Evolutionary conservation across 2,888 invertebrate species (phyloP).

Genomic region (Pristionchus mayeri): DNA sequence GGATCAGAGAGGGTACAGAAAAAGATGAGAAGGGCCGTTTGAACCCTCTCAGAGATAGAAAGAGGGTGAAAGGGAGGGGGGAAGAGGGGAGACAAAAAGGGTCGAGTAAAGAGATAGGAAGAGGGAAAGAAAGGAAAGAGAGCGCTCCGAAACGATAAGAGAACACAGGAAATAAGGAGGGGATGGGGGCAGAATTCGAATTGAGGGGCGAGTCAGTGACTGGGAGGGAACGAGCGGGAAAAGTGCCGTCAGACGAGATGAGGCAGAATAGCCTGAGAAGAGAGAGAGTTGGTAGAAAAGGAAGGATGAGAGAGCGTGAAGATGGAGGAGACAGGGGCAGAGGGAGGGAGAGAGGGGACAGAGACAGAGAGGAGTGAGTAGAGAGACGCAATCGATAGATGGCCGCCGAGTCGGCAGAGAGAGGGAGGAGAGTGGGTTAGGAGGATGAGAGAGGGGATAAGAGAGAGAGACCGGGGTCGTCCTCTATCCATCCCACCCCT

Average conservation of each 20-base stretch:
- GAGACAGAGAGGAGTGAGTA: conserved; percentile 12
- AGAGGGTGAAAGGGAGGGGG: background rate
- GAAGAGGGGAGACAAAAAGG: conserved; percentile 37
- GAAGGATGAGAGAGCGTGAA: background rate
- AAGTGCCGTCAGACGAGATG: background rate
- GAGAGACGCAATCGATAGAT: conserved; percentile 47
- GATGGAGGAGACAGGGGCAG: background rate
- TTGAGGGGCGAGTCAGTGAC: conserved; percentile 26
- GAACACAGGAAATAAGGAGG: conserved; percentile 40
- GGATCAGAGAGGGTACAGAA: conserved; percentile 12
- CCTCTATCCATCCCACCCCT: conserved; percentile 14
- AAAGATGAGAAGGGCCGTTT: background rate
- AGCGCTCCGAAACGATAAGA: conserved; percentile 7
- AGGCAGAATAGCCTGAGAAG: too few relatives aligned
- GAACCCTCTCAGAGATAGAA: conserved; percentile 26
- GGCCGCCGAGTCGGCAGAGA: background rate
- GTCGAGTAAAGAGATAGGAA: conserved; percentile 32
- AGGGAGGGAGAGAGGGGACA: background rate
- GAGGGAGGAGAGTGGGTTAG: background rate
- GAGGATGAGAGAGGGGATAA: conserved; percentile 29
- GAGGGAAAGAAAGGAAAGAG: background rate
- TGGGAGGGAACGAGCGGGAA: conserved; percentile 41
- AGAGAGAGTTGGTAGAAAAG: too few relatives aligned
- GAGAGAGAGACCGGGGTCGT: conserved; percentile 43
- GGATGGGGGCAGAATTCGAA: conserved; percentile 25